Evolutionary conservation across 2,797 vertebrate species (phyloP), one percentile per base, ranked within the genome.

Genomic region (Oryzias dopingdopingensis): DNA sequence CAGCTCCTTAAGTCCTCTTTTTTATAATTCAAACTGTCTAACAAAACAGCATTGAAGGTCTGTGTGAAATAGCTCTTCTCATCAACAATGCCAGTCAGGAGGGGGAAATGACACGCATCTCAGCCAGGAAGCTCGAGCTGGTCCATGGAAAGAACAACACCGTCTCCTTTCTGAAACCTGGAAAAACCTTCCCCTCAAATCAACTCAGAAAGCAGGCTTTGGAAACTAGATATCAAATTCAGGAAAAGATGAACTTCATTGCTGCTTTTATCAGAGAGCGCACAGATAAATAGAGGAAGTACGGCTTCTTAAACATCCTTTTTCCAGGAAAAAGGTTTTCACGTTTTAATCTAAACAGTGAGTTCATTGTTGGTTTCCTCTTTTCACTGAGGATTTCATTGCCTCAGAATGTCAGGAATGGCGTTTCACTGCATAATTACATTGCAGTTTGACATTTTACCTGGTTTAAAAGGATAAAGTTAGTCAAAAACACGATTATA

Each of bases 111-210:
- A 70, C 77, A 42, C 42, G 44, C 32, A 37, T 50, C 16, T 49
- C 62, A 67, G 56, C 60, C 88, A 89, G 90, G 90, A 91, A 90
- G 62, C 84, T 42, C 62, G 17, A 54, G 70, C 67, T 62, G 62
- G 56, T 2, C 26, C 42, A 52, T 53, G 62, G 72, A 72, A 74
- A 78, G 64, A 82, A 70, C 76, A 80, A 77, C 64, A 73, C 51
- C 6, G 14, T 6, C 53, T 69, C 70, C 59, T 44, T 65, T 5
- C 52, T 50, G 49, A 56, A 76, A 61, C 50, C 0, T 4, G 51
- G 29, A 44, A 48, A 64, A 46, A 52, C 32, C 49, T 43, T 44
- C 20, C 26, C 23, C 65, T 20, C 37, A 52, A 17, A 16, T 22
- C 20, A 62, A 24, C n/a, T 2, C 17, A 24, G 10, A 45, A 42